Percentiles rank a stretch among this genome's conserved stretches.
These are phyloP conservation scores for Antheraea assamensis DNA, from an alignment of 2,888 invertebrate genomes.

Conservation along the genomic window DNA sequence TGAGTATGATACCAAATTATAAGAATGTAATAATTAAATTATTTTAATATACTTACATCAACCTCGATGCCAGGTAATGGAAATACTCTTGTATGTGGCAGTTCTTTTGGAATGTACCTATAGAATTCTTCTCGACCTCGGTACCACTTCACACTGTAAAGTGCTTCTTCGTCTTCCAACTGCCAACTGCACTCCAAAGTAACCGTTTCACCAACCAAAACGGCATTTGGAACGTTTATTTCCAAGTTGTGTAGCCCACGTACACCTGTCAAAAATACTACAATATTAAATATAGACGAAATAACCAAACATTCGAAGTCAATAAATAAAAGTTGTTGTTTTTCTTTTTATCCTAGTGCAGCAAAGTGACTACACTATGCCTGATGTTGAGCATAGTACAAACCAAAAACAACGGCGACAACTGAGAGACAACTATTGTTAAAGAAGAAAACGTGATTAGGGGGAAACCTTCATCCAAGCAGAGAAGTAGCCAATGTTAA, in stretches of 20 bases:
- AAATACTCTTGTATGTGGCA: conserved; percentile 88
- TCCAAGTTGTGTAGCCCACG: conserved; percentile 85
- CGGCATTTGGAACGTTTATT: conserved; percentile 87
- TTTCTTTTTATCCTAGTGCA: no score
- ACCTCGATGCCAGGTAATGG: conserved; percentile 86
- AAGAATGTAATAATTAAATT: background rate
- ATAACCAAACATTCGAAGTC: background rate
- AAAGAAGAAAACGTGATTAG: no score
- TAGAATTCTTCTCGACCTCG: conserved; percentile 89
- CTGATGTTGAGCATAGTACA: no score
- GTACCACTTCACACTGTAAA: conserved; percentile 93
- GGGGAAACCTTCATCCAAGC: no score
- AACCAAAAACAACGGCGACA: no score
- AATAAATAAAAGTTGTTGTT: background rate
- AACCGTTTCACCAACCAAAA: conserved; percentile 87
- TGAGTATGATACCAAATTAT: background rate
- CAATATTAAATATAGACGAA: background rate
- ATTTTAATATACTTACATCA: conserved; percentile 83
- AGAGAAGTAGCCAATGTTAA: no score
- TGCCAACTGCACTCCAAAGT: conserved; percentile 89
- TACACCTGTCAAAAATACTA: conserved; percentile 66
- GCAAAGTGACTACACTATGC: no score
- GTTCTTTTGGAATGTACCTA: conserved; percentile 90
- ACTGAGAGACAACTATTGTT: no score
- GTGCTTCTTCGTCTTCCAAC: conserved; percentile 85